phyloP scores from a whole-genome alignment of 2,113 vertebrate genomes.

The Cryptoleucopteryx plumbea region DNA sequence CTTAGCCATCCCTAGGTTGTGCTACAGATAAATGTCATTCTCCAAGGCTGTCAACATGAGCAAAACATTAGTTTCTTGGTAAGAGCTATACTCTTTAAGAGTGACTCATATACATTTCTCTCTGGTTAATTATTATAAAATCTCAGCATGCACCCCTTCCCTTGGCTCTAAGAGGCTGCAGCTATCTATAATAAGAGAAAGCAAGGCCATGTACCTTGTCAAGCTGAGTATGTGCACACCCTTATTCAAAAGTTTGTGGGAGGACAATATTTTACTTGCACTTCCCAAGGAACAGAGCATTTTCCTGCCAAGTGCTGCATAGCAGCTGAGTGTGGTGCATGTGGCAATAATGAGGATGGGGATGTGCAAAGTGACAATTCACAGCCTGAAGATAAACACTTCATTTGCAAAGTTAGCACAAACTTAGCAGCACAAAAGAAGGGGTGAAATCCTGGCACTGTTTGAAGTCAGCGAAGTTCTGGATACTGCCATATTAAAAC shows the following conservation, averaged over 20 bases:
- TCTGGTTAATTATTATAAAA: conserved; percentile 23
- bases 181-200: conserved; percentile 18
- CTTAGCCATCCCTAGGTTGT: background rate
- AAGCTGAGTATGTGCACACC: background rate
- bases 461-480: background rate
- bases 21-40: conserved; percentile 3
- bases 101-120: conserved; percentile 4
- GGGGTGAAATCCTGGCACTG: background rate
- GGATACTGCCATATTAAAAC: background rate
- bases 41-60: background rate
- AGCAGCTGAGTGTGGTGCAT: background rate
- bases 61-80: background rate
- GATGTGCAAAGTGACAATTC: background rate
- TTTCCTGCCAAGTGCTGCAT: background rate
- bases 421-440: background rate
- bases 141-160: background rate
- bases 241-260: background rate
- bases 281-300: background rate
- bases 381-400: background rate
- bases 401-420: background rate
- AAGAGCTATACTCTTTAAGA: background rate
- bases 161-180: background rate
- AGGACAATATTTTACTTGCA: background rate
- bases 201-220: background rate
- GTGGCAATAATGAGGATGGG: background rate